These are phyloP conservation scores for Notoglanidium macrostoma DNA, from an alignment of 2,797 vertebrate genomes.

Conservation along the genomic window DNA sequence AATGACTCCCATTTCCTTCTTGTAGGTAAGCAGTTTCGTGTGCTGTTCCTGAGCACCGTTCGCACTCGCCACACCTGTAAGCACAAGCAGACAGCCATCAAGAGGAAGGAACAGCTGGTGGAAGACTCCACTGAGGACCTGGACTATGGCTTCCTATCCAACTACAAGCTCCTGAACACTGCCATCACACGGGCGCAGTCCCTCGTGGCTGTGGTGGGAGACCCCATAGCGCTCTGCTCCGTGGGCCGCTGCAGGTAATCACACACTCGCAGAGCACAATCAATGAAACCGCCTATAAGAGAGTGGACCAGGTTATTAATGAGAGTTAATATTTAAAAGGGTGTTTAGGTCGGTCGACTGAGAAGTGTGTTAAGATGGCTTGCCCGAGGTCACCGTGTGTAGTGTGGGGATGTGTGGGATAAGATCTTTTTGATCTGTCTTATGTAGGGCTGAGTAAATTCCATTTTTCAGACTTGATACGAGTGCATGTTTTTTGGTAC, in stretches of 20 bases:
- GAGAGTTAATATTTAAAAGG: slow-evolving; percentile 21
- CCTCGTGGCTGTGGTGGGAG: slow-evolving; percentile 96
- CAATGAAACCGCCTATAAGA: not conserved
- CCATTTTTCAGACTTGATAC: not conserved
- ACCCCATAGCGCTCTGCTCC: slow-evolving; percentile 96
- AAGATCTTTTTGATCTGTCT: not conserved
- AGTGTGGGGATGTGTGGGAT: not conserved
- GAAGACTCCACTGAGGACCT: slow-evolving; percentile 98
- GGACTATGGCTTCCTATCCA: slow-evolving; percentile 97
- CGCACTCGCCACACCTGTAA: slow-evolving; percentile 97
- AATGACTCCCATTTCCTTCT: not conserved
- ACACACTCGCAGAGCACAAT: not conserved
- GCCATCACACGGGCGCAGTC: slow-evolving; percentile 98
- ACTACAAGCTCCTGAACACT: slow-evolving; percentile 99
- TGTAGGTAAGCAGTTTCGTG: slow-evolving; percentile 95
- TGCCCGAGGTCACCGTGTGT: not conserved
- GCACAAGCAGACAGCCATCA: slow-evolving; percentile 98
- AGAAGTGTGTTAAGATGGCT: not conserved
- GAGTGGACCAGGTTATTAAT: not conserved
- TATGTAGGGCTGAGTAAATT: not conserved
- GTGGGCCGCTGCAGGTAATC: slow-evolving; percentile 97
- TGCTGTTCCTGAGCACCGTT: slow-evolving; percentile 97
- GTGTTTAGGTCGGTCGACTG: not conserved
- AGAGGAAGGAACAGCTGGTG: slow-evolving; percentile 95
- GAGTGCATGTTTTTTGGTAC: not conserved